phyloP scores from a whole-genome alignment of 2,888 invertebrate species.

The Agonopterix subpropinquella region DNA sequence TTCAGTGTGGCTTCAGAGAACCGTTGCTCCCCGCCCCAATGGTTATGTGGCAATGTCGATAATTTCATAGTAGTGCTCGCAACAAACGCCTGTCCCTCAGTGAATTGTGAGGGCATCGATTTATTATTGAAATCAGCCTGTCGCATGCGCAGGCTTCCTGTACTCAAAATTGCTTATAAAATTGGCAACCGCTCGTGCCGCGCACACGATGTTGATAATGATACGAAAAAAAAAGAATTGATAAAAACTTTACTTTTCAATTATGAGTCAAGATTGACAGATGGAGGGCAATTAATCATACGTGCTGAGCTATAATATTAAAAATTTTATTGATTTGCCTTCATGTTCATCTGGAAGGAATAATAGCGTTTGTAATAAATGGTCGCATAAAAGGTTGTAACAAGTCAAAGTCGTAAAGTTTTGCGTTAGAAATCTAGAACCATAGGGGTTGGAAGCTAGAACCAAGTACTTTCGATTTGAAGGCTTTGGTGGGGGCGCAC shows the following conservation, averaged over 20 bases:
- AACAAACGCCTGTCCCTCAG: conserved; percentile 47
- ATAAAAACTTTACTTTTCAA: conserved; percentile 44
- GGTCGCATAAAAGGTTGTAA: too few species aligned
- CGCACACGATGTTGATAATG: conserved; percentile 51
- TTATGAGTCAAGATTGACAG: conserved; percentile 53
- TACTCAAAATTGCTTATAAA: conserved; percentile 63
- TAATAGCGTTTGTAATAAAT: background rate
- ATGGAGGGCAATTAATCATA: conserved; percentile 40
- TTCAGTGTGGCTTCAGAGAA: conserved; percentile 40
- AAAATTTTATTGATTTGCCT: background rate
- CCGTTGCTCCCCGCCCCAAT: conserved; percentile 60
- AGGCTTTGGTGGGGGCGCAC: conserved; percentile 50
- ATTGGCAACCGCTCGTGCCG: conserved; percentile 67
- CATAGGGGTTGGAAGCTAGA: conserved; percentile 8
- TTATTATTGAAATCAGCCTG: conserved; percentile 70
- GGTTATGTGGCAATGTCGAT: conserved; percentile 59
- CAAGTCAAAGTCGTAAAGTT: background rate
- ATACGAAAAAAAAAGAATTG: conserved; percentile 42
- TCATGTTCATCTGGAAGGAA: background rate
- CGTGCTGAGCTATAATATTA: conserved; percentile 1
- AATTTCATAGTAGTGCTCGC: conserved; percentile 55
- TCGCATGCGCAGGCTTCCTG: conserved; percentile 61
- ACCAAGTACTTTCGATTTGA: conserved; percentile 23
- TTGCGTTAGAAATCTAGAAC: conserved; percentile 8
- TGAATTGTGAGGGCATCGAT: conserved; percentile 61